Conservation (phyloP, 2,888 invertebrate genomes). For the Fissipunctia ypsillon region DNA sequence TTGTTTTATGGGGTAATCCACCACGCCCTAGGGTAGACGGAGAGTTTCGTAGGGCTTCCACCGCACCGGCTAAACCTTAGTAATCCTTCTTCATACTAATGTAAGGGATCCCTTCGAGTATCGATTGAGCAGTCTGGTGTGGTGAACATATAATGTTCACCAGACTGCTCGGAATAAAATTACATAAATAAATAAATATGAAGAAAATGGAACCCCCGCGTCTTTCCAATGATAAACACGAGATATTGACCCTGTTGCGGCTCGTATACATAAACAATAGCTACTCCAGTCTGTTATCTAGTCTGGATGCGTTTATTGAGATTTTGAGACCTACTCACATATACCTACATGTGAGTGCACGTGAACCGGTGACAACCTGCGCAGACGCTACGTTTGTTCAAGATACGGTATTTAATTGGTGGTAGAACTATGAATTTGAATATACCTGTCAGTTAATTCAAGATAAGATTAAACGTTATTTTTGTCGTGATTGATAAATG, state of each 20-base stretch:
- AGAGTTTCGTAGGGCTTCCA: conserved; percentile 12
- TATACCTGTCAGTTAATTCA: too few species aligned
- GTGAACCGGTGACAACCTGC: conserved; percentile 38
- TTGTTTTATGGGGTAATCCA: not conserved
- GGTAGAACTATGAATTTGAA: not conserved
- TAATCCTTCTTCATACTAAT: conserved; percentile 1
- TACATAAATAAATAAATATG: conserved; percentile 7
- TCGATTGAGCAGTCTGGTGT: not conserved
- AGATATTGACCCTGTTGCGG: conserved; percentile 84
- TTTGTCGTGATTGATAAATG: too few species aligned
- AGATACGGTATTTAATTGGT: not conserved
- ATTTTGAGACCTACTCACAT: conserved; percentile 46
- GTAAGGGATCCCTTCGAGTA: not conserved
- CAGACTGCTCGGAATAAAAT: too few species aligned
- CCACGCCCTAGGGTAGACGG: not conserved
- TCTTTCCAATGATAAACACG: conserved; percentile 76
- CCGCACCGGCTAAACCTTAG: not conserved
- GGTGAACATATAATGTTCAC: too few species aligned
- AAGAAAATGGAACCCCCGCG: conserved; percentile 72
- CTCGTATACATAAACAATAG: conserved; percentile 79
- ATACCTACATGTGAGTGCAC: conserved; percentile 30
- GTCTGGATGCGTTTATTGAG: conserved; percentile 57
- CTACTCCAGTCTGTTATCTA: conserved; percentile 69
- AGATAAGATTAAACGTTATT: not conserved
- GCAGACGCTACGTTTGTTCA: not conserved